Conservation (phyloP, 2,113 vertebrate species). For the Scopus umbretta region DNA sequence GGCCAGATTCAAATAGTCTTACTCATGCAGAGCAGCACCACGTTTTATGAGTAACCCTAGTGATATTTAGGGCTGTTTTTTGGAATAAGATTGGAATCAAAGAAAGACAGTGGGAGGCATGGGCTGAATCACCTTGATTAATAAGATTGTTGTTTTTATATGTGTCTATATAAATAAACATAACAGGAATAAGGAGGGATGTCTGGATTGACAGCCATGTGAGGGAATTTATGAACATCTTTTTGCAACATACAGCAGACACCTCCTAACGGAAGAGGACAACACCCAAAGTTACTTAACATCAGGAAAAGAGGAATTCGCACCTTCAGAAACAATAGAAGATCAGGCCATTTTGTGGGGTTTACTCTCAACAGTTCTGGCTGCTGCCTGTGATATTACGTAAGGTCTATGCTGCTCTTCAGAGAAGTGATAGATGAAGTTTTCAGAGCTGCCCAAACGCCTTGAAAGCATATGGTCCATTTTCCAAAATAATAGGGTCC, state of each 20-base stretch:
- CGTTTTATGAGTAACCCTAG: conserved; percentile 44
- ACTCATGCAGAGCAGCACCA: conserved; percentile 38
- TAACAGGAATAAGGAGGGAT: background rate
- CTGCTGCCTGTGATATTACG: background rate
- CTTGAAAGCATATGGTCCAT: conserved; percentile 37
- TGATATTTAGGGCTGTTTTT: conserved; percentile 51
- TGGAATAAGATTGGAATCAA: conserved; percentile 28
- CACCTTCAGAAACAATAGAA: conserved; percentile 54
- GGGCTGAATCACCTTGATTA: conserved; percentile 61
- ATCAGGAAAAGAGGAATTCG: conserved; percentile 47
- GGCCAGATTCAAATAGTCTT: conserved; percentile 45
- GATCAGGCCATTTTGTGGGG: background rate
- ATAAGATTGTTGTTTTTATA: background rate
- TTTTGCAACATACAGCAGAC: background rate
- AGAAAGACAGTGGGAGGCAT: conserved; percentile 41
- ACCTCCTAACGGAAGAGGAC: background rate
- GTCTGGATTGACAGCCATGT: conserved; percentile 7
- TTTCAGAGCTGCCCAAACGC: conserved; percentile 27
- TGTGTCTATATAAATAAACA: conserved; percentile 26
- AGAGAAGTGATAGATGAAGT: conserved; percentile 34
- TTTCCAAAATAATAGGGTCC: conserved; percentile 28
- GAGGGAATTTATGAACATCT: conserved; percentile 1
- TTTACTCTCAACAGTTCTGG: conserved; percentile 35
- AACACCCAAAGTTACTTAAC: conserved; percentile 43
- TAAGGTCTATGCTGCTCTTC: background rate